Percentiles rank a stretch among this genome's conserved stretches.
These are phyloP conservation scores for Calephelis virginiensis DNA, from an alignment of 1,140 invertebrate species.

Conservation along the genomic window DNA sequence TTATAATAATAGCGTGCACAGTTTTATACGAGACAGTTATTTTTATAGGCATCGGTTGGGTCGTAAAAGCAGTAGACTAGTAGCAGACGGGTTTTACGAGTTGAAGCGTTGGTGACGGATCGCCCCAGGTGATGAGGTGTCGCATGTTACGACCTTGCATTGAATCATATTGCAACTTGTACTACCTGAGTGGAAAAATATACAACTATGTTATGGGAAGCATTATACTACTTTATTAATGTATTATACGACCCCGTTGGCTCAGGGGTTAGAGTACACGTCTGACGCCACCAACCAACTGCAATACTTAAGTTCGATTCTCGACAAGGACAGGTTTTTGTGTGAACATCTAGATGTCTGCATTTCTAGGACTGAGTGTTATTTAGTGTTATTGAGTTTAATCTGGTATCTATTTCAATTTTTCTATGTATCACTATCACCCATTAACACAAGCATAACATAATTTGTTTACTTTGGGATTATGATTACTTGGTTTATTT, in stretches of 20 bases:
- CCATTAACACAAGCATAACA: too few relatives aligned
- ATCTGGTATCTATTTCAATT: too few relatives aligned
- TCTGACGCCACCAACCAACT: too few relatives aligned
- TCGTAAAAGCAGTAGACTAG: constrained; percentile 72
- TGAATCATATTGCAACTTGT: constrained; percentile 30
- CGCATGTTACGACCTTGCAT: constrained; percentile 34
- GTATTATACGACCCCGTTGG: not conserved
- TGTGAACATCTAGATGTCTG: too few relatives aligned
- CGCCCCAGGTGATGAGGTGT: constrained; percentile 52
- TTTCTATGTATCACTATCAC: too few relatives aligned
- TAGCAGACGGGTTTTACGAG: constrained; percentile 69
- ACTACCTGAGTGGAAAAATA: not conserved
- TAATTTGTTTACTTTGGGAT: too few relatives aligned
- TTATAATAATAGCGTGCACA: constrained; percentile 66
- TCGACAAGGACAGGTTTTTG: too few relatives aligned
- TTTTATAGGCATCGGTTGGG: constrained; percentile 65
- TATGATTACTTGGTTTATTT: too few relatives aligned
- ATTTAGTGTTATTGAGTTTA: too few relatives aligned
- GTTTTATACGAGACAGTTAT: constrained; percentile 60
- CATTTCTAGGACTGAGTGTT: too few relatives aligned
- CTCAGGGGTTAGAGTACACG: too few relatives aligned
- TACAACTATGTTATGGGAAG: not conserved
- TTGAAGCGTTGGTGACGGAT: constrained; percentile 50
- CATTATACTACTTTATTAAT: not conserved
- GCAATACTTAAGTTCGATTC: too few relatives aligned